Conservation (phyloP, 2,113 vertebrate genomes). For the Haemorhous mexicanus region DNA sequence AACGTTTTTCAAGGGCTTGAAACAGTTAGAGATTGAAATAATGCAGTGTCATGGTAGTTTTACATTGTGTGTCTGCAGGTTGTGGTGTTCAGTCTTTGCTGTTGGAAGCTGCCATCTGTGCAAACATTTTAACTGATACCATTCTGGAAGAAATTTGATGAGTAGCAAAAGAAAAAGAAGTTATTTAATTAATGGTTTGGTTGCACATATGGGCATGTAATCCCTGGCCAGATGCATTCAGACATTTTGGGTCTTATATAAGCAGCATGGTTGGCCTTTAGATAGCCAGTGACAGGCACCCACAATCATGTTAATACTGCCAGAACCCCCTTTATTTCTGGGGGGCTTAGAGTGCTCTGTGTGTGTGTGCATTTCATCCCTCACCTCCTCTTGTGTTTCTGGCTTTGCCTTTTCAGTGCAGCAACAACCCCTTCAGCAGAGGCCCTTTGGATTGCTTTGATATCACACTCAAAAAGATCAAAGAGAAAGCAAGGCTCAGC, state of each 20-base stretch:
- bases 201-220: background rate
- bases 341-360: background rate
- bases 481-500: conserved; percentile 7
- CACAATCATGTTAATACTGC: background rate
- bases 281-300: background rate
- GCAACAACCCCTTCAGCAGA: background rate
- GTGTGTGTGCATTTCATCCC: background rate
- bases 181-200: background rate
- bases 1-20: background rate
- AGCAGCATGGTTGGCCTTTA: background rate
- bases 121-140: background rate
- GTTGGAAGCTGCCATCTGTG: background rate
- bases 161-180: background rate
- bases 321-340: background rate
- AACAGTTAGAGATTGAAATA: background rate
- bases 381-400: background rate
- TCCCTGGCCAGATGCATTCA: background rate
- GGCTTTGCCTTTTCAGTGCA: background rate
- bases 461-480: conserved; percentile 26
- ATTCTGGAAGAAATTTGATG: background rate
- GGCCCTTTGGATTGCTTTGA: background rate
- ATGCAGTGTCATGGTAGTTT: background rate
- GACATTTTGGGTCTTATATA: background rate
- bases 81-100: background rate
- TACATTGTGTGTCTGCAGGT: background rate